Conservation (phyloP, 2,888 invertebrate species). For the Agrilus mali region DNA sequence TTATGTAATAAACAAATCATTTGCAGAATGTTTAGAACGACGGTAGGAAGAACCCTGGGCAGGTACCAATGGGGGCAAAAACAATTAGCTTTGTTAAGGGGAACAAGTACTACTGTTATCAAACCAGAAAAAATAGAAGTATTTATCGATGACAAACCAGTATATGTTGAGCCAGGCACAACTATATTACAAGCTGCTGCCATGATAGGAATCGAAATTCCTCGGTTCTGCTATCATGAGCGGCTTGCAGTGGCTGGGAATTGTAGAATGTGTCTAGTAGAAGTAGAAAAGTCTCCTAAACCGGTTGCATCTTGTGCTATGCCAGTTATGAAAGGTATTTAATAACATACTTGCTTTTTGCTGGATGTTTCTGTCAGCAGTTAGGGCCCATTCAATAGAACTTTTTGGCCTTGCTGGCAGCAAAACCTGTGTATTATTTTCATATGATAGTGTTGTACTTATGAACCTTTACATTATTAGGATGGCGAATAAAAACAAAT, state of each 20-base stretch:
- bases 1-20: too few relatives aligned
- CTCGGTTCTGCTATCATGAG: slow-evolving; percentile 98
- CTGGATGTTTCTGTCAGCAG: too few relatives aligned
- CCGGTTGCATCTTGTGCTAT: slow-evolving; percentile 99
- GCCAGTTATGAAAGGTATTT: slow-evolving; percentile 92
- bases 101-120: too few relatives aligned
- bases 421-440: too few relatives aligned
- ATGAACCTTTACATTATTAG: slow-evolving; percentile 14
- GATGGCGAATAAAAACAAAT: slow-evolving; percentile 97
- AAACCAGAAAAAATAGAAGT: slow-evolving; percentile 72
- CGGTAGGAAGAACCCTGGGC: too few relatives aligned
- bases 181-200: slow-evolving; percentile 96
- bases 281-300: slow-evolving; percentile 96
- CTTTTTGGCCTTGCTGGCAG: too few relatives aligned
- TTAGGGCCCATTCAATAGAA: too few relatives aligned
- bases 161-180: slow-evolving; percentile 88
- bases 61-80: too few relatives aligned
- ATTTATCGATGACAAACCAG: slow-evolving; percentile 93
- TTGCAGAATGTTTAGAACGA: too few relatives aligned
- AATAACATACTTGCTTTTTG: too few relatives aligned
- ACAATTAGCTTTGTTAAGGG: too few relatives aligned
- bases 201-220: slow-evolving; percentile 91
- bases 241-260: slow-evolving; percentile 96
- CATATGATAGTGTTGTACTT: too few relatives aligned
- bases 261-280: slow-evolving; percentile 98